phyloP scores from a whole-genome alignment of 2,888 invertebrate genomes.

The Antheraea assamensis region DNA sequence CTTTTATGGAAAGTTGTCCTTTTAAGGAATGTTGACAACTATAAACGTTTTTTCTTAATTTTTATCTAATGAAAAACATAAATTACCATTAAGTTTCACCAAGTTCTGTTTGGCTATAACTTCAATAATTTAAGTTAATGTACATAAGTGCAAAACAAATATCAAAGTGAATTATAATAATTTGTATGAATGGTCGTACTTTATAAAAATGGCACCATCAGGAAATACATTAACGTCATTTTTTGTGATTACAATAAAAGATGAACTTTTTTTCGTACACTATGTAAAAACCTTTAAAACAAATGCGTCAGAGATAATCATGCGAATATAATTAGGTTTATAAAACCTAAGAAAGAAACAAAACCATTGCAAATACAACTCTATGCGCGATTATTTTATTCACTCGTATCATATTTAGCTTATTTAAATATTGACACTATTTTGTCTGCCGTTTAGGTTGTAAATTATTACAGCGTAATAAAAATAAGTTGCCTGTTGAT shows the following conservation, averaged over 20 bases:
- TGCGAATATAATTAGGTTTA: background rate
- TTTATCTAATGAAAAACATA: conserved; percentile 22
- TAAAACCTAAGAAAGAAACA: background rate
- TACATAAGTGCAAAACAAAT: background rate
- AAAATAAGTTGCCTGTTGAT: conserved; percentile 27
- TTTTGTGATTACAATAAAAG: background rate
- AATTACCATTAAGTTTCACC: background rate
- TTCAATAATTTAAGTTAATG: background rate
- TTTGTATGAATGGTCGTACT: background rate
- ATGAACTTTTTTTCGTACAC: background rate
- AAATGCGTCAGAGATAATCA: conserved; percentile 2
- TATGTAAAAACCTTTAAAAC: background rate
- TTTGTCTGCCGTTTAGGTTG: background rate
- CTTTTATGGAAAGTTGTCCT: conserved; percentile 47
- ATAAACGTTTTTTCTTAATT: conserved; percentile 31
- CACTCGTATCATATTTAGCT: background rate
- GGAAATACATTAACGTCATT: background rate
- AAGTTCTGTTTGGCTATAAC: background rate
- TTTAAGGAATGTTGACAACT: conserved; percentile 48
- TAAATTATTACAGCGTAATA: background rate
- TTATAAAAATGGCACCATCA: background rate
- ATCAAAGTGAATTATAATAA: background rate
- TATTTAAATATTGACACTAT: background rate
- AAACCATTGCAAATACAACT: background rate
- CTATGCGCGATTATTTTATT: background rate